Evolutionary conservation across 1,140 invertebrate species (phyloP), one percentile per base, ranked within the genome.

Genomic region (Formica selysi): DNA sequence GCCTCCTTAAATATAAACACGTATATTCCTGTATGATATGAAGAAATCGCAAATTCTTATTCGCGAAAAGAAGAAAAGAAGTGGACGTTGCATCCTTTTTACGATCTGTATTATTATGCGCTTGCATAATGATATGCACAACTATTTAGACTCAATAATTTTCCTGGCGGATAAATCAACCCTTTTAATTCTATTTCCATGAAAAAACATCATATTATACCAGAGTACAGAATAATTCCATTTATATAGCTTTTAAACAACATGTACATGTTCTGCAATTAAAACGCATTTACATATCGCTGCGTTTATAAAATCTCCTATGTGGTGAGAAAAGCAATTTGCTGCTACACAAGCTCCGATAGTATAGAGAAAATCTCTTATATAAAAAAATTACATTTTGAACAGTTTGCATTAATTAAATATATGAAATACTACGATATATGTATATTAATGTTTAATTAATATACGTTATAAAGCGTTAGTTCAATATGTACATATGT

Each of bases 281-380:
- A 48, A 78, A 78, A 7, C 16, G 10, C 26, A 78, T 78, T 78
- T 78, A 78, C 41, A 78, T 78, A n/a, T 78, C 44, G n/a, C 10
- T 26, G 44, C 22, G 41, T 80, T 80, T 29, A 64, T 80, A 57
- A 70, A 57, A 38, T 41, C 26, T 3, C 44, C 22, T 26, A 2
- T 8, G 3, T 16, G 7, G 2, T 38, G 5, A 68, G 54, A 32
- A 32, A 29, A 13, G 16, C 22, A 1, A 70, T 80, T 70, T 26
- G 41, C 32, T 38, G 16, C 5, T 19, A 36, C 22, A 26, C 8
- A 57, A 22, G n/a, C 5, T 22, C 7, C 11, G n/a, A 61, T 80
- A 26, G 22, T 38, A 26, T n/a, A 41, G 1, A 41, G 1, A 78
- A 67, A 80, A 57, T 22, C 29, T 13, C 4, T 19, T 41, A 32